Conservation (phyloP, 2,888 invertebrate species). For the Micoletzkya japonica region DNA sequence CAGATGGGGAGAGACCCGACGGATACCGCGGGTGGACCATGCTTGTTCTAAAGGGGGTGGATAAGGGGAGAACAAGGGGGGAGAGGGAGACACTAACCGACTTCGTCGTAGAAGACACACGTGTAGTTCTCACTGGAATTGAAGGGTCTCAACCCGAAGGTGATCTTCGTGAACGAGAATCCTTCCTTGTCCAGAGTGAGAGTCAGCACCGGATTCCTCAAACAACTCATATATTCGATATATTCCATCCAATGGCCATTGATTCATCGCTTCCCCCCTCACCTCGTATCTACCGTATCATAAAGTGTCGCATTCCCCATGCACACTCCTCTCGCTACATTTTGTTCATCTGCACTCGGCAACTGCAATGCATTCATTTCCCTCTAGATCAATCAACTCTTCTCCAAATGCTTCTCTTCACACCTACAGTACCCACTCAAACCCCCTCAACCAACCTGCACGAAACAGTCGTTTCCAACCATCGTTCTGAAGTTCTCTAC, state of each 20-base stretch:
- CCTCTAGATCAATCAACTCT: neutral
- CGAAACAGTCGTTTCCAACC: slow-evolving; percentile 36
- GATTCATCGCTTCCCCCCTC: neutral
- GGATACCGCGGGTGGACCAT: slow-evolving; percentile 59
- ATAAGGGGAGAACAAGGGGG: neutral
- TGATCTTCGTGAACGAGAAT: slow-evolving; percentile 36
- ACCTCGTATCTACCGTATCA: slow-evolving; percentile 21
- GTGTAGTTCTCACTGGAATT: slow-evolving; percentile 52
- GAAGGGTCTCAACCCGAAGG: slow-evolving; percentile 45
- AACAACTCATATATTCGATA: slow-evolving; percentile 28
- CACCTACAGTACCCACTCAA: too few species aligned
- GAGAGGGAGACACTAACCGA: slow-evolving; percentile 32
- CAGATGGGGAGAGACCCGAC: slow-evolving; percentile 36
- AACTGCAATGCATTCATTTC: slow-evolving; percentile 30
- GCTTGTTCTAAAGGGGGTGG: slow-evolving; percentile 40
- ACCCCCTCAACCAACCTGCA: too few species aligned
- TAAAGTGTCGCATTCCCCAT: slow-evolving; percentile 32
- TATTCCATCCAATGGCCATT: neutral
- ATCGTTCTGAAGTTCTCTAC: slow-evolving; percentile 35
- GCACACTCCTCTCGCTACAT: slow-evolving; percentile 40
- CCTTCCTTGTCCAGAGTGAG: slow-evolving; percentile 40
- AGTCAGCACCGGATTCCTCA: slow-evolving; percentile 36
- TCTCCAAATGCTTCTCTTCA: too few species aligned
- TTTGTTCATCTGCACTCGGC: slow-evolving; percentile 37
- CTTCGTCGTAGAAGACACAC: slow-evolving; percentile 56